Base-by-base conservation (phyloP, 2,113 vertebrate species). In the Callorhinus ursinus region DNA sequence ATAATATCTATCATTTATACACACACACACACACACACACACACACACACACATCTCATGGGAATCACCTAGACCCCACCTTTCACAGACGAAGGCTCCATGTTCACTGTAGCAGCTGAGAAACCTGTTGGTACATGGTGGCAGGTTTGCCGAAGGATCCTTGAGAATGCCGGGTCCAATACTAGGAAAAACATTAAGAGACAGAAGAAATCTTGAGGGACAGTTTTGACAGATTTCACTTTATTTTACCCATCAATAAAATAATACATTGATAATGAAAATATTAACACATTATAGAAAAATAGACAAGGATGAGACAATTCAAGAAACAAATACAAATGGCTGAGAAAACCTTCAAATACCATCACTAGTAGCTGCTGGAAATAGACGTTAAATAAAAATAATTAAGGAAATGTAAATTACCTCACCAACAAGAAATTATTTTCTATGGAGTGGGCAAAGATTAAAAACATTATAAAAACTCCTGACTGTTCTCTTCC, bases 401-500 rank as follows among this genome's bases (percentile, higher is more conserved):
- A 69, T 59, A 84, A 90, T 76, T 80, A 88, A 92, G 26, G 6
- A 93, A 83, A 80, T 71, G 16, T 55, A 95, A 96, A 80, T n/a
- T 59, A 71, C 3, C 15, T 92, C 33, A 77, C 18, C 79, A 95
- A 92, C 13, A 33, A 89, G 36, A 90, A 92, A 79, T 2, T 39
- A 51, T 65, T 87, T 93, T 96, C 87, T 90, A 67, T 93, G 31
- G 69, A 91, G 46, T 33, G 76, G 31, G 31, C 19, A 79, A 95
- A 49, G 24, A 97, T 83, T 90, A 74, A 95, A 86, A 86, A 42
- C 12, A 93, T 72, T 85, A 82, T 90, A 90, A 90, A 95, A 95
- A 69, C 67, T 69, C 33, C 67, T n/a, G 65, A 76, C 14, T 49
- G 46, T 57, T 4, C 57, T 74, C 76, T 81, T 72, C 36, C 51